A percentile compares a stretch with the other conserved stretches of the same genome.
Conservation (phyloP, 2,888 invertebrate species). For the Bimastos eiseni region DNA sequence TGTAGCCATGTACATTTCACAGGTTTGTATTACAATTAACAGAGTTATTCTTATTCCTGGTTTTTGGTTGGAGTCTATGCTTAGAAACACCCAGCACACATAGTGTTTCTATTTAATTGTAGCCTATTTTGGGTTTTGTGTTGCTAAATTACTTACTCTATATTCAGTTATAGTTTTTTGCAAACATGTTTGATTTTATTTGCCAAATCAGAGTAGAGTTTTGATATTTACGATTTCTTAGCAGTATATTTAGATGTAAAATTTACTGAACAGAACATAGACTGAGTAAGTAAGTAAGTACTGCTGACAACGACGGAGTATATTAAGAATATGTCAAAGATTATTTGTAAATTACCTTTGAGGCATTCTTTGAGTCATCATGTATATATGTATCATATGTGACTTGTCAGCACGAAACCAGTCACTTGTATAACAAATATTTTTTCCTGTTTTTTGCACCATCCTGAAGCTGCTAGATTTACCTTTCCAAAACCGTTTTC, state of each 20-base stretch:
- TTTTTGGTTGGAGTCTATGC: not conserved
- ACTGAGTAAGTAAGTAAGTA: not conserved
- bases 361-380: not conserved
- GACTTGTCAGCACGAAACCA: too few relatives aligned
- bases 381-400: not conserved
- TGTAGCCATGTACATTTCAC: slow-evolving; percentile 58
- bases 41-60: not conserved
- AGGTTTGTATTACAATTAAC: slow-evolving; percentile 35
- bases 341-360: not conserved
- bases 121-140: not conserved
- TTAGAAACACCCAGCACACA: not conserved
- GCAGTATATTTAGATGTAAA: not conserved
- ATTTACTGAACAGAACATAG: not conserved
- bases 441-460: too few relatives aligned
- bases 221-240: not conserved
- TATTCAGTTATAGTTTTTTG: not conserved
- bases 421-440: too few relatives aligned
- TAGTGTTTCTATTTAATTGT: not conserved
- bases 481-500: too few relatives aligned
- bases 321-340: too few relatives aligned
- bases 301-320: not conserved
- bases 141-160: not conserved
- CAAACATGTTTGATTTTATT: too few relatives aligned
- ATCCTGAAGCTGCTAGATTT: too few relatives aligned
- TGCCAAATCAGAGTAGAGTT: not conserved